phyloP scores from a whole-genome alignment of 2,797 vertebrate species.

The Meriones psammophilus region DNA sequence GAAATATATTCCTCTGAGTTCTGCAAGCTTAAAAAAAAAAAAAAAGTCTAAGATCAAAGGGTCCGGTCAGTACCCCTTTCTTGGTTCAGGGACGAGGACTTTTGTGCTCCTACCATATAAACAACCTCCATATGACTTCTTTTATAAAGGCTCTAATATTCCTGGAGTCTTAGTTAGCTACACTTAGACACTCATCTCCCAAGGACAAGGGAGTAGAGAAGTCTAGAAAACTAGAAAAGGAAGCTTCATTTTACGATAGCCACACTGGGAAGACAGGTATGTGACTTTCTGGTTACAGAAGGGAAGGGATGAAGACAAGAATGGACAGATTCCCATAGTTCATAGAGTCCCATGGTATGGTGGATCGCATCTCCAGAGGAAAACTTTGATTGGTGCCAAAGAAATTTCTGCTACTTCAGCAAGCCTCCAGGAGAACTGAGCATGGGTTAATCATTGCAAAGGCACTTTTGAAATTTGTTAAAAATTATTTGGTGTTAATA shows the following conservation, averaged over 20 bases:
- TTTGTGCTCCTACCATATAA: not conserved
- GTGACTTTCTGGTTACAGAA: not conserved
- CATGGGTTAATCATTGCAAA: not conserved
- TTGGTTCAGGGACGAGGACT: not conserved
- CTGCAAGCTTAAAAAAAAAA: not conserved
- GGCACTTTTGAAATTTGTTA: not conserved
- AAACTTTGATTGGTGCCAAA: not conserved
- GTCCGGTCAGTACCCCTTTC: not conserved
- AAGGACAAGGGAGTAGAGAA: not conserved
- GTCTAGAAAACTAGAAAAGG: not conserved
- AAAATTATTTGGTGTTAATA: not conserved
- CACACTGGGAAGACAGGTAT: not conserved
- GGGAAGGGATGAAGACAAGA: not conserved
- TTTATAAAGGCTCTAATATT: not conserved
- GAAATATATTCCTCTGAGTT: not conserved
- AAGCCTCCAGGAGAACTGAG: not conserved
- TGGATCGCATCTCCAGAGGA: not conserved
- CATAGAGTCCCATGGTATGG: not conserved
- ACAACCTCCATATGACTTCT: not conserved
- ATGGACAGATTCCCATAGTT: not conserved
- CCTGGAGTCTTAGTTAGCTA: not conserved
- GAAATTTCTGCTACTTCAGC: not conserved
- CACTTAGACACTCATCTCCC: not conserved
- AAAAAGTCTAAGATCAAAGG: not conserved
- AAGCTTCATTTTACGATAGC: not conserved